phyloP scores from a whole-genome alignment of 2,888 invertebrate species.

The Sussaba pulchella region DNA sequence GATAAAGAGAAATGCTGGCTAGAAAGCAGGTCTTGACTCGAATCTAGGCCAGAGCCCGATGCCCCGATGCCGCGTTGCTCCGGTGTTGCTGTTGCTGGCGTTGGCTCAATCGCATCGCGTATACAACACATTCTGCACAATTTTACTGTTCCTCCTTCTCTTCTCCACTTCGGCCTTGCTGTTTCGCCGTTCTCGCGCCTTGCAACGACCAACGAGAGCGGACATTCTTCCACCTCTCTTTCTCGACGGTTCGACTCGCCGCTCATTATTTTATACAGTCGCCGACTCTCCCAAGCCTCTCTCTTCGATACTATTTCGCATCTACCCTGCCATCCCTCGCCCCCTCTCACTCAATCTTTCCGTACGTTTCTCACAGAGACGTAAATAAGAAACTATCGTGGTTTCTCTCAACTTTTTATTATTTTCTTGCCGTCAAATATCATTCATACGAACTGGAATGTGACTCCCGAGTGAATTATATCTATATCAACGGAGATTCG shows the following conservation, averaged over 20 bases:
- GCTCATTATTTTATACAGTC: constrained; percentile 39
- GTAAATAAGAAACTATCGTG: constrained; percentile 20
- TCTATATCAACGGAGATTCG: neutral
- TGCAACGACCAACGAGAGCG: constrained; percentile 53
- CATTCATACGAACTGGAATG: neutral
- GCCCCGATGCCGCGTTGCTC: constrained; percentile 64
- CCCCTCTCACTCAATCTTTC: too few relatives aligned
- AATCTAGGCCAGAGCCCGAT: constrained; percentile 84
- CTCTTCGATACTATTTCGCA: constrained; percentile 43
- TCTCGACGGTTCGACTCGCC: constrained; percentile 19
- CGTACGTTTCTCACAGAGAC: constrained; percentile 29
- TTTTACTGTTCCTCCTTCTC: constrained; percentile 82
- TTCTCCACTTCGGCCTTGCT: constrained; percentile 74
- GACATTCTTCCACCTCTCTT: constrained; percentile 57
- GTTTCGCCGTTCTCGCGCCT: constrained; percentile 47
- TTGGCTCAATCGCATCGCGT: constrained; percentile 46
- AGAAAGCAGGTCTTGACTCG: constrained; percentile 84
- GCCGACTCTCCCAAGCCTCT: constrained; percentile 12
- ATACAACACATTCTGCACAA: constrained; percentile 81
- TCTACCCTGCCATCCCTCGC: constrained; percentile 16
- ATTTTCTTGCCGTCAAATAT: constrained; percentile 18
- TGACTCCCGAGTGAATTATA: neutral
- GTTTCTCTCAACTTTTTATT: constrained; percentile 19
- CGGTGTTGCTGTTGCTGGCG: constrained; percentile 22
- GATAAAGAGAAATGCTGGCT: constrained; percentile 84